Percentiles rank a stretch among this genome's conserved stretches.
Conservation (phyloP, 2,888 invertebrate genomes). For the Drosophila mettleri region DNA sequence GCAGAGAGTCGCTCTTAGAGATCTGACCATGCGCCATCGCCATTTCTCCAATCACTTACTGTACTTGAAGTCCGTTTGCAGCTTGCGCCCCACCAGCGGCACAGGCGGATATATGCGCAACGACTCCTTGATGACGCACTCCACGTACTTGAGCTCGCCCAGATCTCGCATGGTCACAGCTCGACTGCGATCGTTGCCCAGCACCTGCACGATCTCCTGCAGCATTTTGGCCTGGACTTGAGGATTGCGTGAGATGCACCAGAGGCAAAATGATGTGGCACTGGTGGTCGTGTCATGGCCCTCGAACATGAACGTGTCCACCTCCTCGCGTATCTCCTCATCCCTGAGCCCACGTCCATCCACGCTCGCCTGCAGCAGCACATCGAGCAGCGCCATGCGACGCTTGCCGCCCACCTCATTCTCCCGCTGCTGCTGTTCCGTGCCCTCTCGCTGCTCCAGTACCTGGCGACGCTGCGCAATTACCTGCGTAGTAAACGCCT, state of each 20-base stretch:
- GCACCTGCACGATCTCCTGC: constrained; percentile 69
- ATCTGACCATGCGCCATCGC: no score
- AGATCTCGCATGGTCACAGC: constrained; percentile 59
- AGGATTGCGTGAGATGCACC: constrained; percentile 74
- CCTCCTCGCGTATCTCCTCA: constrained; percentile 88
- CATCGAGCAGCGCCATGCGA: constrained; percentile 88
- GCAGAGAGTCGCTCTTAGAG: not conserved
- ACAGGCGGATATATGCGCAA: constrained; percentile 88
- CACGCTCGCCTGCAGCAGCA: constrained; percentile 87
- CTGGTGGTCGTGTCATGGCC: constrained; percentile 83
- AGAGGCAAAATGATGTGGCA: constrained; percentile 75
- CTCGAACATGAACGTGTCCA: constrained; percentile 90
- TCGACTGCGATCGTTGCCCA: constrained; percentile 64
- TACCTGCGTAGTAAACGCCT: constrained; percentile 79
- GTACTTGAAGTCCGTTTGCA: constrained; percentile 85
- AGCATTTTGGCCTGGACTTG: constrained; percentile 75
- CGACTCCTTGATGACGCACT: constrained; percentile 89
- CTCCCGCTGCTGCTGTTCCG: not conserved
- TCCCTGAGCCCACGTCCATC: constrained; percentile 87
- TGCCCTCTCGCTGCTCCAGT: constrained; percentile 49
- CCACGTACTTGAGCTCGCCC: constrained; percentile 84
- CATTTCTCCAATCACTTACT: constrained; percentile 85
- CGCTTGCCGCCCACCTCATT: constrained; percentile 86
- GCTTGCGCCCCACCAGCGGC: constrained; percentile 86
- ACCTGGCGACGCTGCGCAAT: constrained; percentile 74